phyloP scores from a whole-genome alignment of 2,888 invertebrate species.

The Leucoptera coffeella region DNA sequence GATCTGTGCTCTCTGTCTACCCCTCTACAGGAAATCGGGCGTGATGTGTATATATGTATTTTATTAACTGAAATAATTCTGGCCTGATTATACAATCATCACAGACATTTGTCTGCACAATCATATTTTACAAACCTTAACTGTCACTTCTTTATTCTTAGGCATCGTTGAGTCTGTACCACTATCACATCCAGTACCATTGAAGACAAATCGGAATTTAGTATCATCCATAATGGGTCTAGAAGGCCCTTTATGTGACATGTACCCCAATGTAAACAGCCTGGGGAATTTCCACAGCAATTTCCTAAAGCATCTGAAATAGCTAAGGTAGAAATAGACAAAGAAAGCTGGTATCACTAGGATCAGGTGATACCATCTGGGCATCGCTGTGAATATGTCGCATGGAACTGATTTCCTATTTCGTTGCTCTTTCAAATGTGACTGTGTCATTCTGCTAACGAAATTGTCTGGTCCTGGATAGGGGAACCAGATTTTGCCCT shows the following conservation, averaged over 20 bases:
- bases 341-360: conserved; percentile 14
- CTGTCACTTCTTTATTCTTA: too few species aligned
- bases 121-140: too few species aligned
- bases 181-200: conserved; percentile 9
- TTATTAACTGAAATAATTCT: too few species aligned
- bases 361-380: conserved; percentile 14
- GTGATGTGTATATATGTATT: too few species aligned
- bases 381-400: conserved; percentile 16
- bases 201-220: conserved; percentile 15
- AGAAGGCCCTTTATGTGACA: conserved; percentile 18
- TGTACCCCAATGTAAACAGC: conserved; percentile 16
- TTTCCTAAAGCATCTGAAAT: conserved; percentile 16
- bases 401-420: conserved; percentile 14
- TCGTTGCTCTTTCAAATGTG: conserved; percentile 12
- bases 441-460: conserved; percentile 16
- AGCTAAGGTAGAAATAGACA: conserved; percentile 14
- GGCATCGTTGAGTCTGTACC: too few species aligned
- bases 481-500: conserved; percentile 16
- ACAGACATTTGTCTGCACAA: too few species aligned
- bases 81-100: too few species aligned
- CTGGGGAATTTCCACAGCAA: conserved; percentile 16
- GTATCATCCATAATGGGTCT: conserved; percentile 13
- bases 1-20: too few species aligned
- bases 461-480: conserved; percentile 19
- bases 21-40: too few species aligned